These are phyloP conservation scores for Ditylenchus weischeri DNA, from an alignment of 2,888 invertebrate species.

Conservation along the genomic window DNA sequence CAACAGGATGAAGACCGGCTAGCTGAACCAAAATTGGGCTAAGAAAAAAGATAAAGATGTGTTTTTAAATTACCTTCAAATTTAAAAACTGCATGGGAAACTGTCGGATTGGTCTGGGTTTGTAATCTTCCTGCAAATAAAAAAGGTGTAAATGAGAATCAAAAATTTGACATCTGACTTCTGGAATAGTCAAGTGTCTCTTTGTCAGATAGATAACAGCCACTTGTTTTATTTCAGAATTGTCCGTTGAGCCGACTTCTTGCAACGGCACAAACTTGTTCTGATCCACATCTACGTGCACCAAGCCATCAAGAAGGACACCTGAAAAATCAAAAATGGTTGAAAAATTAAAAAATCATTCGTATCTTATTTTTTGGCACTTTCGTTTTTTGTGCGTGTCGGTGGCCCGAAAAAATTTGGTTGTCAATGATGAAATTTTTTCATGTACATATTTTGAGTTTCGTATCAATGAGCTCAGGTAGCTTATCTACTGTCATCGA, in stretches of 20 bases:
- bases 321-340: conserved; percentile 9
- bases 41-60: too few relatives aligned
- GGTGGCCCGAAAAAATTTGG: too few relatives aligned
- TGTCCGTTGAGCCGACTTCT: neutral
- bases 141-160: too few relatives aligned
- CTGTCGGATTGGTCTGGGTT: conserved; percentile 10
- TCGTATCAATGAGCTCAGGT: too few relatives aligned
- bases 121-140: neutral
- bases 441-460: too few relatives aligned
- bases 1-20: conserved; percentile 18
- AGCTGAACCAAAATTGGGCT: neutral
- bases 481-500: too few relatives aligned
- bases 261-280: conserved; percentile 12
- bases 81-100: conserved; percentile 13
- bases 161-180: too few relatives aligned
- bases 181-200: conserved; percentile 13
- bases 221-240: neutral
- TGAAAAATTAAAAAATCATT: too few relatives aligned
- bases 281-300: conserved; percentile 15
- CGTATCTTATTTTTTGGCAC: too few relatives aligned
- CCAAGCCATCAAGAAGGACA: conserved; percentile 17
- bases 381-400: too few relatives aligned
- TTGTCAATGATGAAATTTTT: too few relatives aligned
- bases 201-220: conserved; percentile 18
- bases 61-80: neutral